Conservation (phyloP, 2,888 invertebrate species). For the Diaprepes abbreviatus region DNA sequence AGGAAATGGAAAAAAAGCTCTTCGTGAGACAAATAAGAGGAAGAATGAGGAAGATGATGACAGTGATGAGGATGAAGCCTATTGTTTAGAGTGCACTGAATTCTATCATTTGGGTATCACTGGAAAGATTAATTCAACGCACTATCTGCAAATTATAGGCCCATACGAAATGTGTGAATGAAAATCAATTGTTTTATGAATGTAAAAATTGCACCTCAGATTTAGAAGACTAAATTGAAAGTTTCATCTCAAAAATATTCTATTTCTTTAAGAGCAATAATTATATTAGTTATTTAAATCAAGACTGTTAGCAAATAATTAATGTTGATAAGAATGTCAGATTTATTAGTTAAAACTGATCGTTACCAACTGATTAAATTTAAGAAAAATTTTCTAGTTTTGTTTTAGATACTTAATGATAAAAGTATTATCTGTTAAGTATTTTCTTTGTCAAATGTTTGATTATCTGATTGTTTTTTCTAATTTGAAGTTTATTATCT, state of each 20-base stretch:
- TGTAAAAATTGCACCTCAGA: too few species aligned
- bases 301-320: too few species aligned
- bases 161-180: slow-evolving; percentile 1
- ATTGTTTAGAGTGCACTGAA: slow-evolving; percentile 1
- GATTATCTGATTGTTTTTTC: too few species aligned
- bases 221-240: background rate
- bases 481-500: background rate
- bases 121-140: background rate
- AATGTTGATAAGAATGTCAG: background rate
- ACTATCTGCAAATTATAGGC: background rate
- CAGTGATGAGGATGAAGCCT: background rate
- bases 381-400: background rate
- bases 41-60: background rate
- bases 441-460: background rate
- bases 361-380: too few species aligned
- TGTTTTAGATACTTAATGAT: too few species aligned
- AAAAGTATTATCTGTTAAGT: background rate
- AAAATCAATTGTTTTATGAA: background rate
- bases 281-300: too few species aligned
- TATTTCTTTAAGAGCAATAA: too few species aligned
- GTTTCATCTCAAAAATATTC: background rate
- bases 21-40: too few species aligned
- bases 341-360: too few species aligned
- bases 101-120: background rate
- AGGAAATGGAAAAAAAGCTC: too few species aligned